Evolutionary conservation across 1,140 invertebrate species (phyloP).

Genomic region (Dreissena polymorpha): DNA sequence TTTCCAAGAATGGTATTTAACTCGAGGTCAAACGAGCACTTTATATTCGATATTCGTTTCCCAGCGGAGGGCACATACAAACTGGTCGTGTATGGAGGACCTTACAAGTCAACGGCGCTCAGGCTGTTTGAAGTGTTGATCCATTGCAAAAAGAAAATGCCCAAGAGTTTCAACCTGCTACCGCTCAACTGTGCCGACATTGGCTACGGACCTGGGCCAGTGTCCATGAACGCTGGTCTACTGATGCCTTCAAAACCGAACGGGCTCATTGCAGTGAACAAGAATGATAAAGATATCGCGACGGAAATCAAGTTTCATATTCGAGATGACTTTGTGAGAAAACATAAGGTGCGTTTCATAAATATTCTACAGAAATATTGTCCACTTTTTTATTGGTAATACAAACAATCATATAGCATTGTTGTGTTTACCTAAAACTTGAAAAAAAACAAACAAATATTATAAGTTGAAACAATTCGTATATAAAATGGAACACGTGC

Average conservation of each 20-base stretch:
- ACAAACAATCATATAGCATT: too few species aligned
- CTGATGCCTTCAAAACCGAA: conserved; percentile 54
- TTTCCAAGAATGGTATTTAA: conserved; percentile 59
- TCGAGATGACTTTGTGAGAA: background rate
- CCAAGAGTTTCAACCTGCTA: conserved; percentile 27
- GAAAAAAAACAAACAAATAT: too few species aligned
- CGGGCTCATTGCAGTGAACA: conserved; percentile 46
- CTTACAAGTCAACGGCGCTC: conserved; percentile 31
- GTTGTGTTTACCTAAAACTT: too few species aligned
- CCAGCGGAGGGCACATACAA: conserved; percentile 55
- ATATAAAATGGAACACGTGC: too few species aligned
- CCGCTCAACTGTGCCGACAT: conserved; percentile 50
- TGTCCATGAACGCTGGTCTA: conserved; percentile 43
- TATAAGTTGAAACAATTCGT: too few species aligned
- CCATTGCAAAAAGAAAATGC: conserved; percentile 37
- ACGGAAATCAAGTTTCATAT: conserved; percentile 44
- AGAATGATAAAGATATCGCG: conserved; percentile 23
- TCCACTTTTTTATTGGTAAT: too few species aligned
- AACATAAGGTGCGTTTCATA: background rate
- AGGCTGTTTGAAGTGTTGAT: conserved; percentile 52
- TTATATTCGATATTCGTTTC: conserved; percentile 55
- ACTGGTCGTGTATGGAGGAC: conserved; percentile 54
- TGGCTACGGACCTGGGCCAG: conserved; percentile 60
- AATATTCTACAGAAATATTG: too few species aligned
- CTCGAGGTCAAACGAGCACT: conserved; percentile 48